A percentile compares a stretch with the other conserved stretches of the same genome.
These are phyloP conservation scores for Eudyptes chrysolophus DNA, from an alignment of 2,113 vertebrate genomes.

Conservation along the genomic window DNA sequence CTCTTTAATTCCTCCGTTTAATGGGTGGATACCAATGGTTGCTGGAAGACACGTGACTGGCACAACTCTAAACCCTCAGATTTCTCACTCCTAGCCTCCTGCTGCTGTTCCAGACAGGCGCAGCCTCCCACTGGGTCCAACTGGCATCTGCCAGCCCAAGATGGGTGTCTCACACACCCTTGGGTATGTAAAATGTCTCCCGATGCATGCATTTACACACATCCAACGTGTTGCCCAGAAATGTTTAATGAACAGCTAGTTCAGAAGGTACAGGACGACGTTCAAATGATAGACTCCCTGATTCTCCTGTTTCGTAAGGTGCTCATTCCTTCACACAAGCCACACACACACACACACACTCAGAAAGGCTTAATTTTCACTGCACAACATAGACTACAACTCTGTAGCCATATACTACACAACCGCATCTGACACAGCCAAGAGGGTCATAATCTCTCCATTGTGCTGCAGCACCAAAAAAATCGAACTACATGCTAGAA, in stretches of 20 bases:
- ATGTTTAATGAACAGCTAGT: not conserved
- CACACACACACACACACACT: not conserved
- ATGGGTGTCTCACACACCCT: not conserved
- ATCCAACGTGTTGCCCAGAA: not conserved
- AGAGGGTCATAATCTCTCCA: not conserved
- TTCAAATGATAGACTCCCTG: not conserved
- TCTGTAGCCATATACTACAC: not conserved
- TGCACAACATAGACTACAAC: not conserved
- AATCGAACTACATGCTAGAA: not conserved
- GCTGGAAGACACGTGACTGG: not conserved
- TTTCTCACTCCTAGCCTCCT: not conserved
- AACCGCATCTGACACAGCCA: not conserved
- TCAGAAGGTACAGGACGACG: not conserved
- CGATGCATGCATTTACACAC: not conserved
- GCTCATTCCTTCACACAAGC: not conserved
- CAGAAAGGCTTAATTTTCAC: not conserved
- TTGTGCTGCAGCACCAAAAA: not conserved
- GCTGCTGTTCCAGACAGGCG: not conserved
- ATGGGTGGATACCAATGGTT: not conserved
- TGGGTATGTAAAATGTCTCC: not conserved
- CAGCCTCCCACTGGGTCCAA: not conserved
- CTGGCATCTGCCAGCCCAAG: not conserved
- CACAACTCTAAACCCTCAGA: not conserved
- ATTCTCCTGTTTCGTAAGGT: not conserved
- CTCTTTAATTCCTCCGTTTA: not conserved